These are phyloP conservation scores for Coilia nasus DNA, from an alignment of 2,797 vertebrate species.

Conservation along the genomic window DNA sequence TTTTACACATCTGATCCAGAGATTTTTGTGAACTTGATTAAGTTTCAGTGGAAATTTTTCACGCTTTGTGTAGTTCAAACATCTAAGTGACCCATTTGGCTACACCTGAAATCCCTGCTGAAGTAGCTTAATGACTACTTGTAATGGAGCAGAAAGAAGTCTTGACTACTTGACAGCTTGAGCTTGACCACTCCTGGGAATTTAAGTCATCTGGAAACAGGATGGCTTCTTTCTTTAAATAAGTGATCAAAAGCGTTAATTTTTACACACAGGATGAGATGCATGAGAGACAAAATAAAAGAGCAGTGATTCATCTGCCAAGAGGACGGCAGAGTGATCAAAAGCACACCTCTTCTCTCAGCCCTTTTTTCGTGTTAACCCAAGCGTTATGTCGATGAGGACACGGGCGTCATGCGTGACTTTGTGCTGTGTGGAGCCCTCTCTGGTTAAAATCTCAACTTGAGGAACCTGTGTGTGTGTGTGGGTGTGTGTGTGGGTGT, in stretches of 20 bases:
- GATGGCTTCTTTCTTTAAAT: neutral
- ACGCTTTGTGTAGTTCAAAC: neutral
- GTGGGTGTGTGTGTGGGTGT: too few relatives aligned
- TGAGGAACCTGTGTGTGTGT: neutral
- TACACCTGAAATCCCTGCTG: neutral
- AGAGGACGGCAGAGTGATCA: neutral
- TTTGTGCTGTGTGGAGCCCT: neutral
- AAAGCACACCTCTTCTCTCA: neutral
- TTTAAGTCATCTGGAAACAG: neutral
- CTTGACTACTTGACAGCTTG: neutral
- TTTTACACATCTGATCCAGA: neutral
- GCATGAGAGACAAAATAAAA: neutral
- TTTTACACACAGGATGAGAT: neutral
- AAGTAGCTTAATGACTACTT: neutral
- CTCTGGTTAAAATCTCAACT: neutral
- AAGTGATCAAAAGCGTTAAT: neutral
- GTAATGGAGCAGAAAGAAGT: neutral
- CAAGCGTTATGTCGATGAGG: neutral
- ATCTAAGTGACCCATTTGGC: neutral
- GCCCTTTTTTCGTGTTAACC: neutral
- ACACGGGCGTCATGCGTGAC: neutral
- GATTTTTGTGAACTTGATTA: neutral
- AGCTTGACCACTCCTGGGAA: slow-evolving; percentile 1
- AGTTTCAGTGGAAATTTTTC: neutral
- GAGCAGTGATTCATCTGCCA: neutral